These are phyloP conservation scores for Lagocephalus sceleratus DNA, from an alignment of 2,797 vertebrate species.

Conservation along the genomic window DNA sequence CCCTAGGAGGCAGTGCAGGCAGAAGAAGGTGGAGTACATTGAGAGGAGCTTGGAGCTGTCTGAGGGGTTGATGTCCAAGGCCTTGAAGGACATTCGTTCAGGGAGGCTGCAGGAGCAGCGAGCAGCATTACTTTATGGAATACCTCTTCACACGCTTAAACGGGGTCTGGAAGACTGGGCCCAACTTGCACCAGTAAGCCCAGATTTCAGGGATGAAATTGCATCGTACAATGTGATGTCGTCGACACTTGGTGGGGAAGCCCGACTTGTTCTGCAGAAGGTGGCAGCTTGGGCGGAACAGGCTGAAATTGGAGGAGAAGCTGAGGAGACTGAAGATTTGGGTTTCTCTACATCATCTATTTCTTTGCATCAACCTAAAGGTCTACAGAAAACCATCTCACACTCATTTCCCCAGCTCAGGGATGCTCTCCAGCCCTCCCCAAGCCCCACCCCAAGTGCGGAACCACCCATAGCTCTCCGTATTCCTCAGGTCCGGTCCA, in stretches of 20 bases:
- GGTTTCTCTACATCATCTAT: conserved; percentile 89
- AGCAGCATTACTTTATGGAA: conserved; percentile 98
- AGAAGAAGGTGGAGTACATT: conserved; percentile 97
- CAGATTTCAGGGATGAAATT: conserved; percentile 75
- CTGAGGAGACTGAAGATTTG: conserved; percentile 86
- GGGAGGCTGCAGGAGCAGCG: conserved; percentile 97
- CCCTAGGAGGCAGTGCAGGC: conserved; percentile 91
- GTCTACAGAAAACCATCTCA: conserved; percentile 88
- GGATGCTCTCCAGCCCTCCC: conserved; percentile 64
- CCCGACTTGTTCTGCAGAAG: conserved; percentile 91
- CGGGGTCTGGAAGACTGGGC: conserved; percentile 90
- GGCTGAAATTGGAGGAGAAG: conserved; percentile 87
- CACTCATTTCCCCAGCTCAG: conserved; percentile 76
- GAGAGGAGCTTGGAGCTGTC: conserved; percentile 99
- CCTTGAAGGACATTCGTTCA: conserved; percentile 99
- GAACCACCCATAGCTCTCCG: conserved; percentile 85
- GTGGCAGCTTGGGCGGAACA: conserved; percentile 93
- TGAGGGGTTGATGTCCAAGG: conserved; percentile 99
- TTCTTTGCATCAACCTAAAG: conserved; percentile 86
- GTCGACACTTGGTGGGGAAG: conserved; percentile 86
- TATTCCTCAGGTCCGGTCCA: conserved; percentile 96
- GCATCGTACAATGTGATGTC: conserved; percentile 58
- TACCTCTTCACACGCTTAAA: conserved; percentile 95
- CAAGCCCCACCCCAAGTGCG: conserved; percentile 67
- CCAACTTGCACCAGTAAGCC: conserved; percentile 82